Evolutionary conservation across 2,888 invertebrate species (phyloP), one percentile per base, ranked within the genome.

Genomic region (Geotrupes spiniger): DNA sequence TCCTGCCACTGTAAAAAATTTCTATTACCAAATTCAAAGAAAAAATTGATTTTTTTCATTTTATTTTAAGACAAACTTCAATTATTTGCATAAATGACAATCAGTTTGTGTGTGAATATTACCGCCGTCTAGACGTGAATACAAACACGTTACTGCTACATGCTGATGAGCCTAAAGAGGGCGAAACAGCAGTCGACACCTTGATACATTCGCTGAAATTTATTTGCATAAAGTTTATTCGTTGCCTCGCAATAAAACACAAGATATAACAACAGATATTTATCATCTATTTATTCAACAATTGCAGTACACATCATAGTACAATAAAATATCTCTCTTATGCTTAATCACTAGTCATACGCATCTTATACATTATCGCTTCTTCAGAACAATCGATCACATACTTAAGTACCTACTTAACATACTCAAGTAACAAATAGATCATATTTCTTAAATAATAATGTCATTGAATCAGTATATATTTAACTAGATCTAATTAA

Each of bases 211-310:
- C n/a, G n/a, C n/a, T n/a, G n/a, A n/a, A n/a, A n/a, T n/a, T n/a
- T n/a, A n/a, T n/a, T n/a, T n/a, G n/a, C n/a, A n/a, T n/a, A n/a
- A n/a, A n/a, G n/a, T n/a, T n/a, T n/a, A n/a, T n/a, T n/a, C n/a
- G n/a, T n/a, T n/a, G n/a, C n/a, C n/a, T n/a, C 4, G 11, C 9
- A 43, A 43, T 51, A 38, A 51, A 51, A 51, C 42, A 40, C 46
- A 15, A 16, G 33, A 44, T 45, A 16, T 53, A 57, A 57, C 57
- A 57, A 57, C 51, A 49, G 51, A 57, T 49, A 54, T 57, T 57
- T 56, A 56, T 54, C 51, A 52, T 53, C 54, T 57, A 56, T 53
- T 56, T 56, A 56, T 49, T 53, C 54, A 50, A 50, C 49, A 50
- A 50, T 45, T 49, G 45, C 49, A 49, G 49, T 49, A 49, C 49